Evolutionary conservation across 2,888 invertebrate species (phyloP).

Genomic region (Nemotelus nigrinus): DNA sequence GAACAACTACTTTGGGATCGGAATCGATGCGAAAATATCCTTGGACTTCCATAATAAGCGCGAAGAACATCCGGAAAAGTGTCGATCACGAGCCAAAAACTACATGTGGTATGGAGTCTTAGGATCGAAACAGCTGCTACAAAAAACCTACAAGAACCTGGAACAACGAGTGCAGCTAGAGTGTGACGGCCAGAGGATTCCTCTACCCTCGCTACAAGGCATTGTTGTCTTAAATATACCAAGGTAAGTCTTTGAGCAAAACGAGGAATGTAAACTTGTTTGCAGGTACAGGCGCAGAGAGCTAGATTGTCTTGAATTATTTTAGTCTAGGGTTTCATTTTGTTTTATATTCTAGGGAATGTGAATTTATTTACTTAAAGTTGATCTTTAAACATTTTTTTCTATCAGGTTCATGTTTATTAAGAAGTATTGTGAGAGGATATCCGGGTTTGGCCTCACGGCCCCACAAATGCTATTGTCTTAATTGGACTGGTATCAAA

Average conservation of each 20-base stretch:
- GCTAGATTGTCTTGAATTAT: background rate
- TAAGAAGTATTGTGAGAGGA: no score
- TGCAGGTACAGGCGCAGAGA: background rate
- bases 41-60: slow-evolving; percentile 96
- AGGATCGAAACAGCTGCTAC: slow-evolving; percentile 79
- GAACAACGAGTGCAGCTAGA: slow-evolving; percentile 95
- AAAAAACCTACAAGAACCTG: slow-evolving; percentile 94
- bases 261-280: background rate
- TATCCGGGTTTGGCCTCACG: no score
- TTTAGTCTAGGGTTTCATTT: background rate
- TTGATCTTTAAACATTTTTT: no score
- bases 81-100: slow-evolving; percentile 91
- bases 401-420: no score
- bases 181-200: slow-evolving; percentile 95
- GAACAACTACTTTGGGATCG: slow-evolving; percentile 99
- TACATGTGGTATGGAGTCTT: slow-evolving; percentile 95
- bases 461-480: no score
- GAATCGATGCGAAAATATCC: slow-evolving; percentile 97
- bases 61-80: slow-evolving; percentile 97
- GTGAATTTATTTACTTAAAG: no score
- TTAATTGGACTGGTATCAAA: no score
- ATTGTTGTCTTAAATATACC: slow-evolving; percentile 97
- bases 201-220: slow-evolving; percentile 93
- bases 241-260: slow-evolving; percentile 66
- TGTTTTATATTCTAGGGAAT: background rate